A percentile compares a stretch with the other conserved stretches of the same genome.
Conservation (phyloP, 2,113 vertebrate genomes). For the Carlito syrichta region DNA sequence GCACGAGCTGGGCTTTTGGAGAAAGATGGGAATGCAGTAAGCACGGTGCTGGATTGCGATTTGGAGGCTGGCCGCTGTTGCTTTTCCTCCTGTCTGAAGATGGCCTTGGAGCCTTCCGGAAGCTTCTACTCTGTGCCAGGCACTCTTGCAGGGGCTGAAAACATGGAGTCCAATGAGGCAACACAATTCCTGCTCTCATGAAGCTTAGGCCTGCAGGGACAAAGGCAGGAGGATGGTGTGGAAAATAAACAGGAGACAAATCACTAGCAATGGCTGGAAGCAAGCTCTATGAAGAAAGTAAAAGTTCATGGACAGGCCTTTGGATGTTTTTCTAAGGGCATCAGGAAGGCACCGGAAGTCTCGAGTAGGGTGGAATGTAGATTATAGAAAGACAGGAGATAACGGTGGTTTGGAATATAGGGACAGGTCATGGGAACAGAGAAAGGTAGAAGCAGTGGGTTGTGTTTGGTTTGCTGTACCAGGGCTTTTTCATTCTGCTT, state of each 20-base stretch:
- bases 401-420: neutral
- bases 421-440: neutral
- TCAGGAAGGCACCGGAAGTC: neutral
- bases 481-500: neutral
- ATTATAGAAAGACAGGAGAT: neutral
- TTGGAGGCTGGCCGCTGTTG: neutral
- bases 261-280: neutral
- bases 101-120: neutral
- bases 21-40: neutral
- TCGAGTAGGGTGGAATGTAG: neutral
- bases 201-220: neutral
- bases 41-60: neutral
- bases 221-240: neutral
- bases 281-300: neutral
- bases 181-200: neutral
- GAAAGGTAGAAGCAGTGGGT: neutral
- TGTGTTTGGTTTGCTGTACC: neutral
- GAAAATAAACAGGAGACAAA: neutral
- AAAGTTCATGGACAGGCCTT: neutral
- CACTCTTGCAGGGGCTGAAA: neutral
- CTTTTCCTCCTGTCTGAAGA: neutral
- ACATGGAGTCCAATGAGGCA: neutral
- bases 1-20: neutral
- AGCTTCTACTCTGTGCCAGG: neutral
- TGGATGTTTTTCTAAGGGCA: neutral